phyloP scores from a whole-genome alignment of 2,888 invertebrate genomes.

The Zygogramma bicolorata region DNA sequence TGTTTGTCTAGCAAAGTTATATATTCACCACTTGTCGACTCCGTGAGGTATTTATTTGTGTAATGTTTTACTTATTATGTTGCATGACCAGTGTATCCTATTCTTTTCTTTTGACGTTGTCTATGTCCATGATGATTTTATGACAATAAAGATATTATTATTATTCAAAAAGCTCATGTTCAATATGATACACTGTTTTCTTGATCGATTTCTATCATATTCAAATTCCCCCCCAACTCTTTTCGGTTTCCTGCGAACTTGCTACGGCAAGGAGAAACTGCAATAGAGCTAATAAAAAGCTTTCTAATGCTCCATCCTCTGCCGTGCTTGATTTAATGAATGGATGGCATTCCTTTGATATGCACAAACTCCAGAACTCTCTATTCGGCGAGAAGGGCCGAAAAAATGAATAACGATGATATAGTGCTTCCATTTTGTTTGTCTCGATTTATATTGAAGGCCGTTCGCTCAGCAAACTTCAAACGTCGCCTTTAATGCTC shows the following conservation, averaged over 20 bases:
- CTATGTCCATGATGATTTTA: too few relatives aligned
- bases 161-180: too few relatives aligned
- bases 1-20: too few relatives aligned
- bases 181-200: too few relatives aligned
- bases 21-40: too few relatives aligned
- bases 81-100: too few relatives aligned
- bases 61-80: too few relatives aligned
- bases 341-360: not conserved
- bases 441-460: slow-evolving; percentile 44
- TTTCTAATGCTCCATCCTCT: not conserved
- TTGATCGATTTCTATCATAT: too few relatives aligned
- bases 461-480: slow-evolving; percentile 41
- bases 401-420: slow-evolving; percentile 41
- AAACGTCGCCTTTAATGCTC: slow-evolving; percentile 43
- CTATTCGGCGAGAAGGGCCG: not conserved
- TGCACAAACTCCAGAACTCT: not conserved
- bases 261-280: not conserved
- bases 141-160: too few relatives aligned
- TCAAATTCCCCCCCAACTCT: too few relatives aligned
- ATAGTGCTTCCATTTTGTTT: slow-evolving; percentile 46
- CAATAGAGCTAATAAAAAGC: not conserved
- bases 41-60: too few relatives aligned
- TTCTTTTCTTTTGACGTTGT: too few relatives aligned
- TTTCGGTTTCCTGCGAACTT: not conserved
- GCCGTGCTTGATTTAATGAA: not conserved